Percentiles rank a stretch among this genome's conserved stretches.
Evolutionary conservation across 2,113 vertebrate genomes (phyloP).

Genomic region (Lasiurus cinereus): DNA sequence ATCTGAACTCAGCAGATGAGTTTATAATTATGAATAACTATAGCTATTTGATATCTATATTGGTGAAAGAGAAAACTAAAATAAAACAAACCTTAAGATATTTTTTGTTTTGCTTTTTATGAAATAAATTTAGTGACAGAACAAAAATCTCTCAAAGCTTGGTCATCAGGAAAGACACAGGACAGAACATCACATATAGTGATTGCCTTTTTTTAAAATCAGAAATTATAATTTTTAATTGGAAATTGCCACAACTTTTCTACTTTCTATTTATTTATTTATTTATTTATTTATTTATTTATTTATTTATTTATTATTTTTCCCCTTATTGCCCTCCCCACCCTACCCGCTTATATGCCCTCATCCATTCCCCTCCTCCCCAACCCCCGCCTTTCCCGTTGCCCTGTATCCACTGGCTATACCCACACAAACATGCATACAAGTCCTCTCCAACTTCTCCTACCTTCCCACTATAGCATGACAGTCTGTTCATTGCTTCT

Average conservation of each 20-base stretch:
- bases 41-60: not conserved
- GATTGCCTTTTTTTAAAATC: slow-evolving; percentile 66
- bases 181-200: slow-evolving; percentile 70
- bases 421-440: too few species aligned
- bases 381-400: too few species aligned
- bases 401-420: too few species aligned
- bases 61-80: not conserved
- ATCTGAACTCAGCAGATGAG: slow-evolving; percentile 9
- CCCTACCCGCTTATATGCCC: too few species aligned
- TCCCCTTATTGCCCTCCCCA: too few species aligned
- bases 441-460: too few species aligned
- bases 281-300: too few species aligned
- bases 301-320: too few species aligned
- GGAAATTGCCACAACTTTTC: not conserved
- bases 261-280: too few species aligned
- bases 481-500: too few species aligned
- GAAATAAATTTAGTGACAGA: not conserved
- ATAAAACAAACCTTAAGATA: not conserved
- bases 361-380: too few species aligned
- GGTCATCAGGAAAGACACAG: not conserved
- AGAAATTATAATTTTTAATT: slow-evolving; percentile 44
- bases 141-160: not conserved
- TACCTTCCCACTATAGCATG: too few species aligned
- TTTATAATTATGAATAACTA: not conserved
- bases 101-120: not conserved